Conservation (phyloP, 2,888 invertebrate genomes). For the Meteorus cinctellus region DNA sequence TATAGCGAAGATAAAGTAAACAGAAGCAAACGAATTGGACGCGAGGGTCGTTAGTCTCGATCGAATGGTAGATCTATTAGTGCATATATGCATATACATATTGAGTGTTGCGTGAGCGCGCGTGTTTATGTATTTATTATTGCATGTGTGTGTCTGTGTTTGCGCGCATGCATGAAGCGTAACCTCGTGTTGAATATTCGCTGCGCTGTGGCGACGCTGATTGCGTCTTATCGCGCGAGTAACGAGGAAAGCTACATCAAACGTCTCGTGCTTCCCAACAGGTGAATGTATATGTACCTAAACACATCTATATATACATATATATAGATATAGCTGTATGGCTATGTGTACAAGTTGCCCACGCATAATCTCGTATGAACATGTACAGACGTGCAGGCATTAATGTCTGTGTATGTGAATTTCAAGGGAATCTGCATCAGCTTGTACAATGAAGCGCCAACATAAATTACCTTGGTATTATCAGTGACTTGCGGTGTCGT, state of each 20-base stretch:
- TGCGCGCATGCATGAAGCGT: constrained; percentile 35
- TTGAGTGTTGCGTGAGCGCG: constrained; percentile 8
- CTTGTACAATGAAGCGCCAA: constrained; percentile 42
- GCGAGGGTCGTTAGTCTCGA: constrained; percentile 39
- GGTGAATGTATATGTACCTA: constrained; percentile 24
- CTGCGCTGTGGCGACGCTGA: constrained; percentile 33
- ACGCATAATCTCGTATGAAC: background rate
- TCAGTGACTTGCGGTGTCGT: constrained; percentile 56
- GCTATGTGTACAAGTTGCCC: background rate
- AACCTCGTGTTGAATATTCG: constrained; percentile 29
- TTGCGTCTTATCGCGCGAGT: constrained; percentile 43
- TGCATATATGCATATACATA: background rate
- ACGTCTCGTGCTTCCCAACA: constrained; percentile 33
- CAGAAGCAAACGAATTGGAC: constrained; percentile 38
- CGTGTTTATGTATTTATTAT: constrained; percentile 8
- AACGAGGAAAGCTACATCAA: constrained; percentile 24
- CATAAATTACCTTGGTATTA: constrained; percentile 61
- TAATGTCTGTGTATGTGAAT: constrained; percentile 24
- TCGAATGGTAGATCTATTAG: constrained; percentile 37
- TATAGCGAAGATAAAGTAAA: constrained; percentile 30
- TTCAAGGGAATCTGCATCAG: constrained; percentile 41
- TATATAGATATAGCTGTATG: constrained; percentile 10
- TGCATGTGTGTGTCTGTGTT: background rate
- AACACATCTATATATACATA: constrained; percentile 13
- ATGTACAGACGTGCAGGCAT: background rate